phyloP scores from a whole-genome alignment of 2,113 vertebrate genomes.

The Cheirogaleus medius region DNA sequence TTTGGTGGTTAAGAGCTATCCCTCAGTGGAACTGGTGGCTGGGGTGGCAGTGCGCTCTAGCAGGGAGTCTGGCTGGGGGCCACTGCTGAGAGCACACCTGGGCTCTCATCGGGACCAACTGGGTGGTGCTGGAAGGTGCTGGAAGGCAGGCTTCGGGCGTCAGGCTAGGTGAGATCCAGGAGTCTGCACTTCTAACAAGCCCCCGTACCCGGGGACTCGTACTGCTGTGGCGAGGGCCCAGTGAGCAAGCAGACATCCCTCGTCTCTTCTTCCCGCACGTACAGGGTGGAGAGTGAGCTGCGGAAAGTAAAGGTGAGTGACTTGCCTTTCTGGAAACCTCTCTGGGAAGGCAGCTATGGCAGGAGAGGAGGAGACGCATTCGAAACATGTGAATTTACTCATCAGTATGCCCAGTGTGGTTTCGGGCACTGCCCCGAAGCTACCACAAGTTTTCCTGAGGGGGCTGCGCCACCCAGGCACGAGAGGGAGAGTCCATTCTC shows the following conservation, averaged over 20 bases:
- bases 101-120: neutral
- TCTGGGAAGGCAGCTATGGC: neutral
- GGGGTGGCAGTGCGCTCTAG: neutral
- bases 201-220: no score
- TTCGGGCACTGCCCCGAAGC: neutral
- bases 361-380: neutral
- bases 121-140: no score
- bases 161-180: no score
- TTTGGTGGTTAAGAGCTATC: neutral
- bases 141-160: neutral
- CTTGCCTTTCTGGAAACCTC: neutral
- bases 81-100: neutral
- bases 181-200: accelerated
- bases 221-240: neutral
- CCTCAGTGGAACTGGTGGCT: neutral
- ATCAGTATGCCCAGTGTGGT: neutral
- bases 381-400: neutral
- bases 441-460: neutral
- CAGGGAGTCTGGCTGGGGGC: no score
- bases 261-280: neutral
- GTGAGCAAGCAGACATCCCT: no score
- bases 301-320: neutral
- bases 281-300: neutral
- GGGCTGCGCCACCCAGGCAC: neutral
- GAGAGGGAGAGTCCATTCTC: no score